Base-by-base conservation (phyloP, 2,797 vertebrate genomes). In the Melanogrammus aeglefinus region DNA sequence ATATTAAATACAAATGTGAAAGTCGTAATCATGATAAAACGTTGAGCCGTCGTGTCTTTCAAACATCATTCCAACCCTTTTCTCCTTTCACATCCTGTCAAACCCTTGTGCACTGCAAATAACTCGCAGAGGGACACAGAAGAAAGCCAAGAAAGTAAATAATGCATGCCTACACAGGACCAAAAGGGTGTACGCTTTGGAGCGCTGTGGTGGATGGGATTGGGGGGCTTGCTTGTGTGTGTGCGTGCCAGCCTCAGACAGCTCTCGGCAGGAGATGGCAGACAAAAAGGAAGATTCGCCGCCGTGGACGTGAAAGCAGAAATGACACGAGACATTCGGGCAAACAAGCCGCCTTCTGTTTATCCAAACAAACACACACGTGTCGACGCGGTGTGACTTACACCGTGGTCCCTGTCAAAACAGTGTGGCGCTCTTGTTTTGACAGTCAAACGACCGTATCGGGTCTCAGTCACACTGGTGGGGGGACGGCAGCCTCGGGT, bases 171-270 rank as follows among this genome's bases (percentile, higher is more conserved):
- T 87, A 82, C 83, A 89, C 87, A 92, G 85, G 84, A 89, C 80
- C 81, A 79, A 69, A 69, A 86, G 87, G 83, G 85, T 38, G 86
- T 73, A 86, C 82, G 81, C 83, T 78, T 78, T 6, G 47, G 80
- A 81, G 77, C 81, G 82, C 72, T 70, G 78, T 66, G 77, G 77
- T n/a, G 63, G 63, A 69, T 27, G 63, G 57, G 57, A 63, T 24
- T 21, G 74, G 80, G 86, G 84, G 84, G 84, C 82, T 79, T 88
- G 89, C 91, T 89, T 75, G 79, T 75, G 79, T 78, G 71, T 85
- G 24, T 87, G 91, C 89, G 86, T 92, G 93, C 90, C 91, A 92
- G 86, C 85, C 75, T 91, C 86, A 91, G 88, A 91, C 85, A 82
- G 84, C 87, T 88, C 90, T 86, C 89, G 85, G 29, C 88, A 86